Evolutionary conservation across 2,797 vertebrate species (phyloP).

Genomic region (Ciconia nigra): DNA sequence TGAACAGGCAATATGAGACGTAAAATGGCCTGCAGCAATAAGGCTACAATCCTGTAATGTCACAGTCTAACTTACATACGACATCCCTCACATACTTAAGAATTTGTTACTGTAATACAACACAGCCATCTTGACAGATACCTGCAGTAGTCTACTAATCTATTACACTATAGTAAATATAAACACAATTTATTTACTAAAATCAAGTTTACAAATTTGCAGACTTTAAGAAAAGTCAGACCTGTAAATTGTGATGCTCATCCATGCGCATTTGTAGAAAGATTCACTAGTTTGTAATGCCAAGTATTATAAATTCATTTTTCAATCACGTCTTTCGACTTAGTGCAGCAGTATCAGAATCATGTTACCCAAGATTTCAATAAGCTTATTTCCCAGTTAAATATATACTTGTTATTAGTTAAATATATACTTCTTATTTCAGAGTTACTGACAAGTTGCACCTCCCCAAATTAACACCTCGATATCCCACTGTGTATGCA

Average conservation of each 20-base stretch:
- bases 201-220: not conserved
- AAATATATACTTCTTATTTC: not conserved
- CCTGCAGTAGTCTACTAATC: not conserved
- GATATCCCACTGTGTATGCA: not conserved
- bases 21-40: not conserved
- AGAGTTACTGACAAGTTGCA: not conserved
- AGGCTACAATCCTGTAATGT: not conserved
- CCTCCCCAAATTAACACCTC: not conserved
- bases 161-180: not conserved
- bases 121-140: not conserved
- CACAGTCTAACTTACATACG: not conserved
- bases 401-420: not conserved
- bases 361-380: not conserved
- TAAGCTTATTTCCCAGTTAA: not conserved
- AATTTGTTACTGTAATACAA: not conserved
- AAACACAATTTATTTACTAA: not conserved
- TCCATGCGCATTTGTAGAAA: not conserved
- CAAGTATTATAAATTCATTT: not conserved
- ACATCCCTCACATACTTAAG: not conserved
- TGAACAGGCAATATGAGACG: not conserved
- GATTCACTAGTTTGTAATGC: not conserved
- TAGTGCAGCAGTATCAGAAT: not conserved
- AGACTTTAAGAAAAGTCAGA: not conserved
- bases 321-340: not conserved
- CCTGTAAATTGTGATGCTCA: not conserved